phyloP scores from a whole-genome alignment of 1,140 invertebrate genomes.

The Hydropsyche tenuis region DNA sequence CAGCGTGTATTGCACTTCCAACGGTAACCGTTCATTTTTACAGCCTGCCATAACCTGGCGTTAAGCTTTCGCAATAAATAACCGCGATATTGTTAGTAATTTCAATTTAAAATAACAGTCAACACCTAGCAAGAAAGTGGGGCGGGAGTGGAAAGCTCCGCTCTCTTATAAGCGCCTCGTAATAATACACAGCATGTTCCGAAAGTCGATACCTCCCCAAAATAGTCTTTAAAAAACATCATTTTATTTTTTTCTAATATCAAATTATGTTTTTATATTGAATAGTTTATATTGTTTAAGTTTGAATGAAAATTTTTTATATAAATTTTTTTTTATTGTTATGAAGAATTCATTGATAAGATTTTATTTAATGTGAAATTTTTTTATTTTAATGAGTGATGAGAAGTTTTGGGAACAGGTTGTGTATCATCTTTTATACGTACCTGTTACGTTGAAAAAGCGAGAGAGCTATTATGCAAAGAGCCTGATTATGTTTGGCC shows the following conservation, averaged over 20 bases:
- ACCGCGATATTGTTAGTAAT: conserved; percentile 23
- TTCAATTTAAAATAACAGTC: conserved; percentile 33
- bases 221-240: too few relatives aligned
- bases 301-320: too few relatives aligned
- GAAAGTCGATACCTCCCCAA: background rate
- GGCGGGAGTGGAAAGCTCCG: background rate
- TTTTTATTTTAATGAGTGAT: too few relatives aligned
- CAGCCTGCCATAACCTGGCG: background rate
- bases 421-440: background rate
- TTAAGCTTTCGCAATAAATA: conserved; percentile 16
- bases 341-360: too few relatives aligned
- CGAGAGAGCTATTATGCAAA: conserved; percentile 21
- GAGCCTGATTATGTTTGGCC: conserved; percentile 32
- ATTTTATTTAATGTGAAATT: too few relatives aligned
- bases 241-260: too few relatives aligned
- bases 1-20: background rate
- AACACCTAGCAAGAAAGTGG: background rate
- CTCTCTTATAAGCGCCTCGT: background rate
- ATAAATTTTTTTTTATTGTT: too few relatives aligned
- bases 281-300: too few relatives aligned
- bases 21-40: background rate
- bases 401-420: too few relatives aligned
- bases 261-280: too few relatives aligned
- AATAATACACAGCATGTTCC: background rate
- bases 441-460: background rate